These are phyloP conservation scores for Bothrops alternatus DNA, from an alignment of 2,797 vertebrate species.

Conservation along the genomic window DNA sequence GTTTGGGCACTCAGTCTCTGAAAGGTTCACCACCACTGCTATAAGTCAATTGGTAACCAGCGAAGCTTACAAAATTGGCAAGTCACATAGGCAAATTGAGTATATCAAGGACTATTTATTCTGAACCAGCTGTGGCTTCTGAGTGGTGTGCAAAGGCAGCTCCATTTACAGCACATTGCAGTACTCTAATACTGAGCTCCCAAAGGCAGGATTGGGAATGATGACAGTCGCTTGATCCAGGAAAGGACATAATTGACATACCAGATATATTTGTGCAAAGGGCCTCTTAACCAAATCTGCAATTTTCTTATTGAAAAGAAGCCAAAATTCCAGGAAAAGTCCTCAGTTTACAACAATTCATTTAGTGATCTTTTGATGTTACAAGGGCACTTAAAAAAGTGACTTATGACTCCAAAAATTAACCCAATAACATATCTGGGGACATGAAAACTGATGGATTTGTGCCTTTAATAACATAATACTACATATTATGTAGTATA, in stretches of 20 bases:
- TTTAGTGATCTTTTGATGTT: neutral
- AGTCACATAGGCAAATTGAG: neutral
- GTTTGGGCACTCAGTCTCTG: too few species aligned
- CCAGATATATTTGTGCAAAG: neutral
- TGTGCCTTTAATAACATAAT: too few species aligned
- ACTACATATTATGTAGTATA: too few species aligned
- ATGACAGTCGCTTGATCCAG: neutral
- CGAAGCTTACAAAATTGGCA: neutral
- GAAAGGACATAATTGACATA: neutral
- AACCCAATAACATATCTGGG: neutral
- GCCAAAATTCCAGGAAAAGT: neutral
- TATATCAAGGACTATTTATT: neutral
- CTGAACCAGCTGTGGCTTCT: neutral
- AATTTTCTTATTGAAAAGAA: neutral
- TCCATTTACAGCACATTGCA: neutral
- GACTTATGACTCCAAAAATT: neutral
- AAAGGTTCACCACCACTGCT: neutral
- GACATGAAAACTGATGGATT: neutral
- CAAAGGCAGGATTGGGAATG: neutral
- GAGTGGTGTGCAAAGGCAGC: neutral
- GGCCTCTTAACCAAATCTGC: neutral
- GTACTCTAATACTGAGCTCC: neutral
- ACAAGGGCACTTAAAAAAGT: neutral
- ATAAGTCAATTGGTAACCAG: neutral
- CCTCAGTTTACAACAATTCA: neutral